Percentiles rank a stretch among this genome's conserved stretches.
phyloP scores from a whole-genome alignment of 30 jellyfish, hydroid and myxozoan genomes.

The Cassiopea xamachana region DNA sequence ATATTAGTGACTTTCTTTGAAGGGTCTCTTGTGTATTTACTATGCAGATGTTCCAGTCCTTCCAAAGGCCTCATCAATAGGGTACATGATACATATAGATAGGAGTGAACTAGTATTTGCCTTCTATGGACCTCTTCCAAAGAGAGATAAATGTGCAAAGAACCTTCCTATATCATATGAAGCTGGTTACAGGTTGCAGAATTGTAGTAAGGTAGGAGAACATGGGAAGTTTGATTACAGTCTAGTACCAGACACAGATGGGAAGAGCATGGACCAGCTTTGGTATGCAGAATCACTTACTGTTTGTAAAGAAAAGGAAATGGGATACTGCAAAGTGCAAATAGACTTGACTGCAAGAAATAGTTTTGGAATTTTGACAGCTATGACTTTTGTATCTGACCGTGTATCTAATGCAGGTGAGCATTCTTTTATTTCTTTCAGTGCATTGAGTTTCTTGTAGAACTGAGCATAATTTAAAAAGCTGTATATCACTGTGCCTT shows the following conservation, averaged over 20 bases:
- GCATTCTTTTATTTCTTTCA: not conserved
- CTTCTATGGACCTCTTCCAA: not conserved
- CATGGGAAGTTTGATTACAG: not conserved
- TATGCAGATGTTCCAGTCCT: not conserved
- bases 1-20: too few species aligned
- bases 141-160: not conserved
- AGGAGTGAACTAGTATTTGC: not conserved
- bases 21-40: not conserved
- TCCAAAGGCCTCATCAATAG: not conserved
- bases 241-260: not conserved
- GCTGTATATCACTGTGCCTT: too few species aligned
- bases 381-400: not conserved
- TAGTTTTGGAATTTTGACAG: not conserved
- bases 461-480: not conserved
- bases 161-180: not conserved
- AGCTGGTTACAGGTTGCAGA: not conserved
- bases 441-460: not conserved
- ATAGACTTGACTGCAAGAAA: not conserved
- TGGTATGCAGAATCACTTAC: slow-evolving; percentile 10
- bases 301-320: not conserved
- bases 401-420: not conserved
- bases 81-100: not conserved
- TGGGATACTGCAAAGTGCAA: not conserved
- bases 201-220: not conserved
- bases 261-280: not conserved